A percentile compares a stretch with the other conserved stretches of the same genome.
These are phyloP conservation scores for Chitala chitala DNA, from an alignment of 2,113 vertebrate genomes.

Conservation along the genomic window DNA sequence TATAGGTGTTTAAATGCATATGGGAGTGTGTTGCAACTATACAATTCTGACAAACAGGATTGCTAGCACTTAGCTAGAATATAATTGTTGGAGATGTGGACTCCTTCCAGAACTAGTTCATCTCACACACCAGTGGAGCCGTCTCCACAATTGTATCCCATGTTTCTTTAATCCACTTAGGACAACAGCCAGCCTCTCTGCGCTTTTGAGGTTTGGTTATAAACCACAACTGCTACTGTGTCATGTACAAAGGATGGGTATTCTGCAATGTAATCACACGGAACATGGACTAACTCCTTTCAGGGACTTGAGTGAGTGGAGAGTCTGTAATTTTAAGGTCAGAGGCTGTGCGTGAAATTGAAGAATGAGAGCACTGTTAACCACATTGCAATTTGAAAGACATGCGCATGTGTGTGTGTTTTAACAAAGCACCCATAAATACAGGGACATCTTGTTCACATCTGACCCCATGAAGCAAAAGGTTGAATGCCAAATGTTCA, in stretches of 20 bases:
- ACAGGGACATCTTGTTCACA: too few relatives aligned
- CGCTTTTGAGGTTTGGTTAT: too few relatives aligned
- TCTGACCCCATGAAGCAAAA: too few relatives aligned
- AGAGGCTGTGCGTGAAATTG: too few relatives aligned
- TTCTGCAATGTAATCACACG: neutral
- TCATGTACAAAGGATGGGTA: neutral
- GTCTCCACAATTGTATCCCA: neutral
- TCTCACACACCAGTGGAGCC: neutral
- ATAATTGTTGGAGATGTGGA: neutral
- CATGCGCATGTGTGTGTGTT: too few relatives aligned
- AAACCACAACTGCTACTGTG: neutral
- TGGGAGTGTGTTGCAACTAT: too few relatives aligned
- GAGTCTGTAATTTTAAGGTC: too few relatives aligned
- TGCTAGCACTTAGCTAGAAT: neutral
- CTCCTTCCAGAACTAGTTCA: neutral
- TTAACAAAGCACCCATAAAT: too few relatives aligned
- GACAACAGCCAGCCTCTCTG: neutral
- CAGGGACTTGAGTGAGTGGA: neutral
- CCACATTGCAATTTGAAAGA: too few relatives aligned
- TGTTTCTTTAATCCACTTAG: conserved; percentile 1
- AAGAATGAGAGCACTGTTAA: too few relatives aligned
- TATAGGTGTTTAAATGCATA: too few relatives aligned
- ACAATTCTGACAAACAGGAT: neutral
- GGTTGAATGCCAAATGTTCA: too few relatives aligned
- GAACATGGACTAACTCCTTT: neutral